Base-by-base conservation (phyloP, 2,888 invertebrate species). In the Cacoxenus indagator region DNA sequence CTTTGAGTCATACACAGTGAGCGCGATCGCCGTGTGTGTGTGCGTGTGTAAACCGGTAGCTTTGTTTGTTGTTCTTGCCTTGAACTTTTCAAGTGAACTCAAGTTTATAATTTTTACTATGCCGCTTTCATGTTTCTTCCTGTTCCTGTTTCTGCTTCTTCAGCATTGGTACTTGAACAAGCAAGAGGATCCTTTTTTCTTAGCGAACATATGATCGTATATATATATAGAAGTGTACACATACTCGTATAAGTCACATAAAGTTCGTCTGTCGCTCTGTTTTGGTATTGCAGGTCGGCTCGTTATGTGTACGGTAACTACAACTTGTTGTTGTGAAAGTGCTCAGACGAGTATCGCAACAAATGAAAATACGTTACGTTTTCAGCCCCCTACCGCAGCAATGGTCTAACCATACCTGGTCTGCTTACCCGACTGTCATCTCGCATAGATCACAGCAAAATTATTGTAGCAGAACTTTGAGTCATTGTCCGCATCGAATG, bases 1-100 rank as follows among this genome's bases (percentile, higher is more conserved):
- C 57, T 57, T 57, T 57, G 57, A 27, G 57, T 29, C 8, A n/a
- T 27, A 11, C 17, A 29, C 5, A 17, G 1, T 29, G 57, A 17
- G 26, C 26, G 54, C 24, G 24, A n/a, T 37, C 14, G 37, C 9
- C 14, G 37, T 57, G 29, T 57, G 4, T 27, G 55, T 27, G 19
- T 51, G 22, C 22, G 4, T 54, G 54, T 26, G 54, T 27, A 65
- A 57, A 48, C 46, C 68, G 64, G 64, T 59, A 65, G 64, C 57
- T 57, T 2, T 24, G 14, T 8, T 45, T 65, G 65, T 64, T 73
- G 78, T 37, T 37, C 37, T 82, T 80, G 74, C 82, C 80, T 80
- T 80, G 80, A 80, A 80, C 80, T 77, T 78, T 78, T 80, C 76
- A 81, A 80, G 81, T 80, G 82, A 82, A 80, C 80, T 80, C 82